Evolutionary conservation across 2,888 invertebrate genomes (phyloP).

Genomic region (Phymatocera aterrima): DNA sequence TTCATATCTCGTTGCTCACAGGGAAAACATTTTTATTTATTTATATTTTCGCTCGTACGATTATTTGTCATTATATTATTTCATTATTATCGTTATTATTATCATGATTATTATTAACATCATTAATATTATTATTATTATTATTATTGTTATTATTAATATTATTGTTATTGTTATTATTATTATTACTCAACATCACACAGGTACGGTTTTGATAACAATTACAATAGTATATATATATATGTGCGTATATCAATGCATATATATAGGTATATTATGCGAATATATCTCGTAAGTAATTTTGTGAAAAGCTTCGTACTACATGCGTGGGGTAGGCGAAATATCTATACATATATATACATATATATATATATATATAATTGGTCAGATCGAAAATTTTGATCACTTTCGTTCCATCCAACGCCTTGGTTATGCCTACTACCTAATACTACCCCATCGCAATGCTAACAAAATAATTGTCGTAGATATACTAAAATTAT

Average conservation of each 20-base stretch:
- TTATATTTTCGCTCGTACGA: not conserved
- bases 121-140: not conserved
- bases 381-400: too few relatives aligned
- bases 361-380: not conserved
- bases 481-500: too few relatives aligned
- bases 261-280: constrained; percentile 45
- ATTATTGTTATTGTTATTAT: not conserved
- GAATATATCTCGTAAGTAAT: constrained; percentile 54
- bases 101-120: too few relatives aligned
- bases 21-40: not conserved
- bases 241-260: not conserved
- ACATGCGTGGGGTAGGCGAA: too few relatives aligned
- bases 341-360: not conserved
- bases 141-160: not conserved
- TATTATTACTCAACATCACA: not conserved
- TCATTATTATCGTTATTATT: not conserved
- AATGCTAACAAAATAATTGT: too few relatives aligned
- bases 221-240: constrained; percentile 14
- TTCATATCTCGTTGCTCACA: not conserved
- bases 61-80: not conserved
- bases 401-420: too few relatives aligned
- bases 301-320: constrained; percentile 30
- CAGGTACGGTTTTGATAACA: not conserved
- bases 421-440: too few relatives aligned
- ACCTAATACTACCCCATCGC: too few relatives aligned